Percentiles rank a stretch among this genome's conserved stretches.
phyloP scores from a whole-genome alignment of 2,797 vertebrate genomes.

The Anabas testudineus region DNA sequence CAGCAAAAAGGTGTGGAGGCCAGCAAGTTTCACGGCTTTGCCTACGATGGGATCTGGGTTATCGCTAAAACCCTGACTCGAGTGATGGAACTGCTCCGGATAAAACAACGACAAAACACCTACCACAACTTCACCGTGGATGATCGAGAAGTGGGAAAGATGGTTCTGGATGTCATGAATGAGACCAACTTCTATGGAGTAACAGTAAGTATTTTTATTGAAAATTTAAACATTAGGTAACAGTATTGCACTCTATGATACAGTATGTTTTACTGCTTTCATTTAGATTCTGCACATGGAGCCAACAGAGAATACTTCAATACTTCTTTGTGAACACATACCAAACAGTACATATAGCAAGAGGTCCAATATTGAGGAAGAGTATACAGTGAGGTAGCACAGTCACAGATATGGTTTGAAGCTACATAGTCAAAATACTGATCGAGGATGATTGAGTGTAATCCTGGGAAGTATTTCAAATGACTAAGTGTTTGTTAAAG shows the following conservation, averaged over 20 bases:
- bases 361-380: too few relatives aligned
- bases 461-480: neutral
- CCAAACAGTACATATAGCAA: neutral
- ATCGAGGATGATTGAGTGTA: neutral
- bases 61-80: conserved; percentile 96
- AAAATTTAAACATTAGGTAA: neutral
- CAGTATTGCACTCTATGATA: neutral
- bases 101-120: conserved; percentile 88
- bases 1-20: conserved; percentile 92
- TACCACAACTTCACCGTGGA: conserved; percentile 96
- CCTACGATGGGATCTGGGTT: conserved; percentile 99
- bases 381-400: neutral
- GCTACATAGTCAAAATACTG: neutral
- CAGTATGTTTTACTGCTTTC: neutral
- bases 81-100: conserved; percentile 92
- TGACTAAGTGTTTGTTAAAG: neutral
- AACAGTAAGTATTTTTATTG: conserved; percentile 87
- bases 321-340: neutral
- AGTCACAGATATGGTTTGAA: neutral
- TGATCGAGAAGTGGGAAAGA: conserved; percentile 93
- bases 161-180: conserved; percentile 98
- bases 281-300: neutral
- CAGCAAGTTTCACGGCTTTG: conserved; percentile 99
- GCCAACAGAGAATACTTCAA: neutral
- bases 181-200: conserved; percentile 99